Base-by-base conservation (phyloP, 2,797 vertebrate species). In the Acanthurus tractus region DNA sequence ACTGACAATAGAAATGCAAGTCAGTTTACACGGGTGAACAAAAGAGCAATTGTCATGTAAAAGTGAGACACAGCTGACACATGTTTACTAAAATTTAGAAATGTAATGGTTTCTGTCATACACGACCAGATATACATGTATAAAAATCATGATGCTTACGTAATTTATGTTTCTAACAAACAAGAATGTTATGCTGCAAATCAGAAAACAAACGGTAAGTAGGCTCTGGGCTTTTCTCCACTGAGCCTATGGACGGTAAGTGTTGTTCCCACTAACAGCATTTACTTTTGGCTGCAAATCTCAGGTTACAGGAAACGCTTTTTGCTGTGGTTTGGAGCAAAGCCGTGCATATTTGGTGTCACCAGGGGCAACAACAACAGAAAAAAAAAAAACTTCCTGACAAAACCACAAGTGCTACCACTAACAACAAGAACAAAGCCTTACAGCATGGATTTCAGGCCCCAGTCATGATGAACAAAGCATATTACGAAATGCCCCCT, bases 241-340 rank as follows among this genome's bases (percentile, higher is more conserved):
- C 59, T 8, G 52, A 73, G 64, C 65, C 40, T 62, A 49, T 22
- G 56, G 48, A 54, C 48, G 52, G 34, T 36, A 48, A 85, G 71
- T 59, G 76, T n/a, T 63, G 76, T 77, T 84, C 86, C 78, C 87
- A 85, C 55, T 23, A 23, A 55, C 79, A 79, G 81, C 67, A 12
- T 83, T 87, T 70, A 82, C 74, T 83, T 80, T 74, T 65, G 61
- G 78, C 69, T 55, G 34, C 45, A 67, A 53, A 76, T 86, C 89
- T 93, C 88, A 70, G 74, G 86, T 92, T 90, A 92, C 91, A 92
- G 83, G 86, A 90, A 91, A 70, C 4, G 38, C 81, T 86, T 61
- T 62, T 78, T 49, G 74, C 79, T 86, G 89, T 49, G 87, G 88
- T 91, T 83, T 81, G 56, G 38, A 86, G 78, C 58, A 74, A 83